Conservation (phyloP, 2,113 vertebrate species). For the Eonycteris spelaea region DNA sequence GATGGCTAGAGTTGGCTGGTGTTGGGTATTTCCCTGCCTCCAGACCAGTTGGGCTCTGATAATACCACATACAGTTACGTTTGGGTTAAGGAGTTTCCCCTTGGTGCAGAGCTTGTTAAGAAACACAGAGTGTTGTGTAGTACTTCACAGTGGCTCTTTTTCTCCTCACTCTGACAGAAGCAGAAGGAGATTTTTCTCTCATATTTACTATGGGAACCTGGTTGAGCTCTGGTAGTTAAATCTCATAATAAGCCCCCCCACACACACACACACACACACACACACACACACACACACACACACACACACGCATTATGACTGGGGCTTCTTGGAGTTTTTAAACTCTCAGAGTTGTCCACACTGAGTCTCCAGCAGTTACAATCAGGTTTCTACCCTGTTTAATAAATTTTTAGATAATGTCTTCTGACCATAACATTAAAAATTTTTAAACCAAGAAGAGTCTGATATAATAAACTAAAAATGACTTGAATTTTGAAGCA, state of each 20-base stretch:
- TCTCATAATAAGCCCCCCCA: neutral
- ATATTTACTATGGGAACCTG: neutral
- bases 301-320: neutral
- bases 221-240: neutral
- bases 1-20: neutral
- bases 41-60: neutral
- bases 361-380: neutral
- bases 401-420: neutral
- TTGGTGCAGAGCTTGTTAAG: neutral
- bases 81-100: neutral
- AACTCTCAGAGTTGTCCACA: neutral
- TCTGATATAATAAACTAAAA: neutral
- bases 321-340: neutral
- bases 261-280: too few relatives aligned
- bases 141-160: neutral
- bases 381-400: neutral
- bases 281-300: rapidly evolving
- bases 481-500: neutral
- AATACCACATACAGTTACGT: neutral
- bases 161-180: neutral
- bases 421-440: neutral
- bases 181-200: neutral
- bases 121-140: neutral
- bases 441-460: neutral
- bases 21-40: neutral